phyloP scores from a whole-genome alignment of 2,797 vertebrate species.

The Sandelia bainsii region DNA sequence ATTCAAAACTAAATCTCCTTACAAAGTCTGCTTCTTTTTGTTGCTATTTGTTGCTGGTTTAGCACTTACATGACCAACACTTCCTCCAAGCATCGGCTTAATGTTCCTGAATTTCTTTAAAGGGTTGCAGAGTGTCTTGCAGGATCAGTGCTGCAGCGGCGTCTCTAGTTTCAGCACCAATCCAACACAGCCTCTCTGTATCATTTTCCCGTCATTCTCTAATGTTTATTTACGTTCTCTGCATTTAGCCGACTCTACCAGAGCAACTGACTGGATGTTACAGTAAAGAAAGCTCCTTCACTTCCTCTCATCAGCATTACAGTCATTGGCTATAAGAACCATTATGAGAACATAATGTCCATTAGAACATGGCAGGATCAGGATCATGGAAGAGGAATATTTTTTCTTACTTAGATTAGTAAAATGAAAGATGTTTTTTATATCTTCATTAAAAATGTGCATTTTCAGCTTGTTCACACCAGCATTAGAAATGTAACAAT shows the following conservation, averaged over 20 bases:
- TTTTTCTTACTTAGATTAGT: no score
- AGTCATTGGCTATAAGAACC: slow-evolving; percentile 7
- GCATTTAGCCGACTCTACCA: slow-evolving; percentile 29
- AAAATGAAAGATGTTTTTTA: no score
- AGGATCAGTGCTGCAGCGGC: slow-evolving; percentile 34
- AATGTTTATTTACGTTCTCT: slow-evolving; percentile 34
- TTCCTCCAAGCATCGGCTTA: slow-evolving; percentile 13
- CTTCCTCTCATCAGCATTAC: slow-evolving; percentile 19
- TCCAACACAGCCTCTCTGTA: not conserved
- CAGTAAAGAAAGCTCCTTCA: not conserved
- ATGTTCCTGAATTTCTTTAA: slow-evolving; percentile 27
- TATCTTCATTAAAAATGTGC: no score
- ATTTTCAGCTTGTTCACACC: no score
- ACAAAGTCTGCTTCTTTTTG: slow-evolving; percentile 7
- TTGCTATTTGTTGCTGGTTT: slow-evolving; percentile 17
- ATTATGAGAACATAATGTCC: not conserved
- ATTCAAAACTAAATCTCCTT: no score
- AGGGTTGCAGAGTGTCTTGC: slow-evolving; percentile 34
- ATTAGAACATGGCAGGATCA: not conserved
- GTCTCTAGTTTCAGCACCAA: slow-evolving; percentile 22
- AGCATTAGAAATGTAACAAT: no score
- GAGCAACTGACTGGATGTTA: slow-evolving; percentile 10
- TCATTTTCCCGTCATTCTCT: slow-evolving; percentile 9
- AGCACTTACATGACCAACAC: not conserved
- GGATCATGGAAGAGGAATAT: not conserved